Base-by-base conservation (phyloP, 2,113 vertebrate species). In the Oenanthe melanoleuca region DNA sequence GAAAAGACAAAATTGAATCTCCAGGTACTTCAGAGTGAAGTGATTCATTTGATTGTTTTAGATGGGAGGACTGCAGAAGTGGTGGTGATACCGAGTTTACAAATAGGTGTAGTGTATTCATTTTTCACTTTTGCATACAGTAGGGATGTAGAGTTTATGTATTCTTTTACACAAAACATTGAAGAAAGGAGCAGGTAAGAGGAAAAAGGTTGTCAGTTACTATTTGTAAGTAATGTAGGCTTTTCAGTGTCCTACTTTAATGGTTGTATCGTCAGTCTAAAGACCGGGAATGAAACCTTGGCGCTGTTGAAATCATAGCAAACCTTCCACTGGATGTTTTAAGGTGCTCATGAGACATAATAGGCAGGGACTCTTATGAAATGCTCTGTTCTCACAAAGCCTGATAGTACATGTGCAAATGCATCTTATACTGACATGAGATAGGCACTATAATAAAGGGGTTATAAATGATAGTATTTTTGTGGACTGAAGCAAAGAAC, bases 401-500 rank as follows among this genome's bases (percentile, higher is more conserved):
- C n/a, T 92, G n/a, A 31, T 79, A 81, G 77, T 75, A 80, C 26
- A 8, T 57, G 78, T 75, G 60, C 91, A 88, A 49, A 64, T 94
- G 47, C 93, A 86, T 88, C 80, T 29, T 69, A 88, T 87, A 69
- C 79, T 91, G 87, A 74, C 61, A 80, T 1, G 9, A 93, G 71
- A 88, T 74, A 89, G 60, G 61, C 45, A 17, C 45, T 80, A 2
- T 78, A 86, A 90, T 94, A 88, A 93, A 79, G 21, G 47, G 26
- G 21, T 66, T 86, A 80, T 79, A 92, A 79, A 60, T 86, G 50
- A 55, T 8, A 77, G 14, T 91, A 65, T 60, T 89, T 57, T 57
- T 42, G 33, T 91, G 57, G 84, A 88, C 93, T 80, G 71, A 83
- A 80, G 66, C 34, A 69, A 74, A 88, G 79, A 96, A 89, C 37